Conservation (phyloP, 2,797 vertebrate species). For the Tenualosa thibaudeaui region DNA sequence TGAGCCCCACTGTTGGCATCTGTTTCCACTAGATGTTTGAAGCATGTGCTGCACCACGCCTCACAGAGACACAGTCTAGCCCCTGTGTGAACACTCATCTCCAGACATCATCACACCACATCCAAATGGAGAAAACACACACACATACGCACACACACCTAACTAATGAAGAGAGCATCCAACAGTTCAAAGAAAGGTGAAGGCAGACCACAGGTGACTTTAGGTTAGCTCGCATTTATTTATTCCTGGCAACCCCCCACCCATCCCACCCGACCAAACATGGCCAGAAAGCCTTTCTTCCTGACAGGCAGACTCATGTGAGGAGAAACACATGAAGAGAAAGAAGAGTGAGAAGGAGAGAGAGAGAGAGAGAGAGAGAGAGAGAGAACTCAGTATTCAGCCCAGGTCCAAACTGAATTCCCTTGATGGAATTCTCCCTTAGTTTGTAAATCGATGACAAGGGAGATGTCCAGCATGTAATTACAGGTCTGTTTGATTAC, state of each 20-base stretch:
- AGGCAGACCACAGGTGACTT: not conserved
- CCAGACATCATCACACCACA: not conserved
- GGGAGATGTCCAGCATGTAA: slow-evolving; percentile 64
- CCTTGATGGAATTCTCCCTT: slow-evolving; percentile 63
- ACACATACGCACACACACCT: not conserved
- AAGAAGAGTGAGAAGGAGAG: not conserved
- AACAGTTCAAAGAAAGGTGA: slow-evolving; percentile 6
- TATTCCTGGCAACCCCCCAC: not conserved
- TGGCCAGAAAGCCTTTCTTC: not conserved
- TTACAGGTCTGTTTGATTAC: slow-evolving; percentile 67
- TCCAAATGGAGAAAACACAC: not conserved
- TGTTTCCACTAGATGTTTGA: not conserved
- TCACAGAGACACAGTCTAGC: not conserved
- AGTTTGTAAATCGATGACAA: slow-evolving; percentile 64
- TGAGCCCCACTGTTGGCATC: not conserved
- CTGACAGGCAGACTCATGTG: slow-evolving; percentile 6
- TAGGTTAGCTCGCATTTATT: not conserved
- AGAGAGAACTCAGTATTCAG: slow-evolving; percentile 29
- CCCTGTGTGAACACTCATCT: not conserved
- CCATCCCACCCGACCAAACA: not conserved
- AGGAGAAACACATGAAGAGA: not conserved
- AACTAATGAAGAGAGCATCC: not conserved
- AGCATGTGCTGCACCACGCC: not conserved
- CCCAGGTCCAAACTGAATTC: slow-evolving; percentile 50
- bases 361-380: not conserved